phyloP scores from a whole-genome alignment of 92 coral and sea anemone genomes.

The Zoanthus gigantus region DNA sequence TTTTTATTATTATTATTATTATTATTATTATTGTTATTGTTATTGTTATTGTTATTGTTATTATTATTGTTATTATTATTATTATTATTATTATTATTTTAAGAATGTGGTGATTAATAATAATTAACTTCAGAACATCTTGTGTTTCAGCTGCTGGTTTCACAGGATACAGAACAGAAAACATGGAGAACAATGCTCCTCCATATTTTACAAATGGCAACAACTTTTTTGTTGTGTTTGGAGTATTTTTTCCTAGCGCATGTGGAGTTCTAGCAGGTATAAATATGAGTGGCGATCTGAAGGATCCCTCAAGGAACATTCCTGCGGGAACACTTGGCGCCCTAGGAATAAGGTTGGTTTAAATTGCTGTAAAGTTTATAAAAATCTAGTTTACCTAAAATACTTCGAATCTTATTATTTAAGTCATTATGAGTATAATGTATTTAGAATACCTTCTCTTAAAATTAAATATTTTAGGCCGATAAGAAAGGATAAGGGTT shows the following conservation, averaged over 20 bases:
- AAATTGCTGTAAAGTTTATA: background rate
- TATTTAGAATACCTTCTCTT: too few species aligned
- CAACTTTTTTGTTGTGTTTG: slow-evolving; percentile 94
- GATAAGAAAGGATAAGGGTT: too few species aligned
- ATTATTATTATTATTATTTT: too few species aligned
- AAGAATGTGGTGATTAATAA: too few species aligned
- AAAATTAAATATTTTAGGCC: too few species aligned
- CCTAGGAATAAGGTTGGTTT: slow-evolving; percentile 85
- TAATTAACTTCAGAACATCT: too few species aligned
- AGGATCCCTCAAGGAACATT: slow-evolving; percentile 91
- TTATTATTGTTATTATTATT: too few species aligned
- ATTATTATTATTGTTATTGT: too few species aligned
- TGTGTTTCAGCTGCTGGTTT: slow-evolving; percentile 89
- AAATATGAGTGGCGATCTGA: slow-evolving; percentile 98
- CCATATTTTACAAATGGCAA: slow-evolving; percentile 82
- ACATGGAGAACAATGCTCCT: slow-evolving; percentile 92
- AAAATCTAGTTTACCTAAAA: background rate
- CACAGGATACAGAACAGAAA: slow-evolving; percentile 92
- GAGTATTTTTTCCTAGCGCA: slow-evolving; percentile 98
- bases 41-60: too few species aligned
- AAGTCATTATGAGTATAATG: too few species aligned
- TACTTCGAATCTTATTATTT: too few species aligned
- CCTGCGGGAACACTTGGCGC: slow-evolving; percentile 99
- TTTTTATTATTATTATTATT: too few species aligned
- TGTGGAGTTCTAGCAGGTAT: slow-evolving; percentile 98